A percentile compares a stretch with the other conserved stretches of the same genome.
Conservation (phyloP, 2,797 vertebrate genomes). For the Ctenochaetus hawaiiensis region DNA sequence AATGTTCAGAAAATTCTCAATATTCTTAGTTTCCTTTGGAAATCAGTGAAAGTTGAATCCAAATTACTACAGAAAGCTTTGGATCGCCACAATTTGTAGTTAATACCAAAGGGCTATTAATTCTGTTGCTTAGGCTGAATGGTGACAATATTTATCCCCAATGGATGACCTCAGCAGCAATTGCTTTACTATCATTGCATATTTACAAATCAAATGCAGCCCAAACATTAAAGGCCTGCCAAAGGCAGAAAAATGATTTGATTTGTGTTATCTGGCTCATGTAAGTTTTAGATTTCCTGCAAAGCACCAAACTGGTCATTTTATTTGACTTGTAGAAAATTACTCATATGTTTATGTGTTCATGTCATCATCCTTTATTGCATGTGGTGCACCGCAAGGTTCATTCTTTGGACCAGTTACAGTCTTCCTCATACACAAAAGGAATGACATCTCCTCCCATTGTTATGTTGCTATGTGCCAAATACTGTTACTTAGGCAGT, state of each 20-base stretch:
- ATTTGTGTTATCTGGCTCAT: neutral
- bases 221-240: neutral
- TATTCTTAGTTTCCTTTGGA: neutral
- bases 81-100: neutral
- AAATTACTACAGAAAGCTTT: neutral
- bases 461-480: neutral
- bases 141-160: neutral
- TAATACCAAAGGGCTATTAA: neutral
- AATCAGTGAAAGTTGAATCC: neutral
- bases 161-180: neutral
- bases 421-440: neutral
- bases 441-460: neutral
- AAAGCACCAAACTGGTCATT: neutral
- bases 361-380: neutral
- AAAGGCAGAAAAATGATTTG: neutral
- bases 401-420: constrained; percentile 1
- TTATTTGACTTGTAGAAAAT: neutral
- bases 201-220: neutral
- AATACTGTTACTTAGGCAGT: neutral
- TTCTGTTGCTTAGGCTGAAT: neutral
- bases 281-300: neutral
- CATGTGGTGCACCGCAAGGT: constrained; percentile 14
- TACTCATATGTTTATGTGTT: neutral
- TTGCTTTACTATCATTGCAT: neutral
- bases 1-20: neutral